phyloP scores from a whole-genome alignment of 2,888 invertebrate species.

The Diarsia dahlii region DNA sequence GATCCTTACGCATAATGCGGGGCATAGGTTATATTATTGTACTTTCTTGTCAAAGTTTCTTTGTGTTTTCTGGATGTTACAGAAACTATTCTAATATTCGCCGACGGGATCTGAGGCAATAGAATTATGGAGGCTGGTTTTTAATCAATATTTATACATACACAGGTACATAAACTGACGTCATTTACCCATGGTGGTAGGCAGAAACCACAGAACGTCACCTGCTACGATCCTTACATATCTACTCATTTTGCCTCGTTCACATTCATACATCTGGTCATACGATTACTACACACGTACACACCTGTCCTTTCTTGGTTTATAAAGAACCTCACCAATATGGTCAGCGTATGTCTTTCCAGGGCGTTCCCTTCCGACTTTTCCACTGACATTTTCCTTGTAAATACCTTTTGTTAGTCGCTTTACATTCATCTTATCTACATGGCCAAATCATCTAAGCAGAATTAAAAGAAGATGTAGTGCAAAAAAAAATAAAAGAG shows the following conservation, averaged over 20 bases:
- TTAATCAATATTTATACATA: not conserved
- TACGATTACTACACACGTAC: too few species aligned
- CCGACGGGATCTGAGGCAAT: not conserved
- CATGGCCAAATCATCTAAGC: too few species aligned
- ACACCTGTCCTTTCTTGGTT: not conserved
- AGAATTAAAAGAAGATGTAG: too few species aligned
- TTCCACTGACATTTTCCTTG: not conserved
- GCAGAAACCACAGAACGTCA: not conserved
- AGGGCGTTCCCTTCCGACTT: not conserved
- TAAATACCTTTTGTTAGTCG: not conserved
- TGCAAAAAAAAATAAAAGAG: too few species aligned
- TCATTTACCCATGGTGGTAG: not conserved
- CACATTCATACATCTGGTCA: too few species aligned
- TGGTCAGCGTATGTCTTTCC: not conserved
- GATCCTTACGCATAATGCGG: slow-evolving; percentile 66
- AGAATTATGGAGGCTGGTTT: not conserved
- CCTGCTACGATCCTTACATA: too few species aligned
- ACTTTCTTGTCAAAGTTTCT: slow-evolving; percentile 32
- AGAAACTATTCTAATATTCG: not conserved
- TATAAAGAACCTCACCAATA: not conserved
- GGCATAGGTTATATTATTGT: slow-evolving; percentile 52
- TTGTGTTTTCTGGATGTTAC: slow-evolving; percentile 17
- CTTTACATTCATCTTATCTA: too few species aligned
- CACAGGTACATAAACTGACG: not conserved
- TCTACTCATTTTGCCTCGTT: too few species aligned